Percentiles rank a stretch among this genome's conserved stretches.
Conservation (phyloP, 2,113 vertebrate species). For the Peromyscus californicus region DNA sequence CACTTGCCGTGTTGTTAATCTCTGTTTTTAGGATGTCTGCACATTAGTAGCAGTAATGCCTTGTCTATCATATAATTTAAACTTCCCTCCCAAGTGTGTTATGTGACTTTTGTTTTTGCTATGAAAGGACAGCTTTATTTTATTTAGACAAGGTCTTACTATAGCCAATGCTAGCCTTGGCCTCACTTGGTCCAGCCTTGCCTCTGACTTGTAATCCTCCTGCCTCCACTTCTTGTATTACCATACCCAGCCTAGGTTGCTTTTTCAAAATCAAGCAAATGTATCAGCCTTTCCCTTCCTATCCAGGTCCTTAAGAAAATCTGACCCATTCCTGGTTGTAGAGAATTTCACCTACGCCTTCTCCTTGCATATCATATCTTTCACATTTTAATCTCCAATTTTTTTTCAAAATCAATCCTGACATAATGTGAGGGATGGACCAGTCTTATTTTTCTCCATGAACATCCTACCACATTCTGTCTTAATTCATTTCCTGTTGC, state of each 20-base stretch:
- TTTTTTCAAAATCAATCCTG: conserved; percentile 28
- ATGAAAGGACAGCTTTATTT: background rate
- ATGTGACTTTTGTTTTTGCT: conserved; percentile 44
- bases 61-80: conserved; percentile 55
- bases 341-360: background rate
- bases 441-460: background rate
- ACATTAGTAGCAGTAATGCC: conserved; percentile 58
- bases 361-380: background rate
- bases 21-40: conserved; percentile 69
- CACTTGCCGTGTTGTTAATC: conserved; percentile 56
- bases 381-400: background rate
- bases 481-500: background rate
- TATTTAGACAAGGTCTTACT: background rate
- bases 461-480: background rate
- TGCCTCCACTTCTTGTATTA: background rate
- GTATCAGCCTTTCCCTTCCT: background rate
- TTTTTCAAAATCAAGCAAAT: conserved; percentile 30
- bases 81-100: conserved; percentile 59
- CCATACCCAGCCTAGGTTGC: background rate
- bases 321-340: background rate
- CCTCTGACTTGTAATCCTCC: background rate
- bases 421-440: background rate
- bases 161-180: background rate
- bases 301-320: conserved; percentile 38
- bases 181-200: background rate